Conservation (phyloP, 2,888 invertebrate genomes). For the Eucriotettix oculatus region DNA sequence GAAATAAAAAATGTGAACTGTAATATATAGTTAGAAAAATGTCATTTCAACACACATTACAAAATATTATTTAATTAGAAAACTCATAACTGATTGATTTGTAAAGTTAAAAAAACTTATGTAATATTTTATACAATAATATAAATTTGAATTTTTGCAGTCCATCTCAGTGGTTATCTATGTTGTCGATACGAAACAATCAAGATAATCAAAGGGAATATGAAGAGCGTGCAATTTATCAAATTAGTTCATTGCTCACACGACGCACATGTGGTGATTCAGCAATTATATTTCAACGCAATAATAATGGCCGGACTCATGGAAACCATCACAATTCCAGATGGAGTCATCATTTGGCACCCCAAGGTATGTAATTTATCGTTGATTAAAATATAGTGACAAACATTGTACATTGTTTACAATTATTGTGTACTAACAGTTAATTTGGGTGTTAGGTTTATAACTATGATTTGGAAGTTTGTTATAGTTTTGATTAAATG, state of each 20-base stretch:
- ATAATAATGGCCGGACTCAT: not conserved
- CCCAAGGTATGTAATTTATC: constrained; percentile 16
- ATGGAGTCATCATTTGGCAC: constrained; percentile 15
- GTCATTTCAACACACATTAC: too few relatives aligned
- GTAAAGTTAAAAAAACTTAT: too few relatives aligned
- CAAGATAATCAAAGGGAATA: constrained; percentile 74
- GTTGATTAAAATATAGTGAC: not conserved
- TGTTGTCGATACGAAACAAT: constrained; percentile 64
- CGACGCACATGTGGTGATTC: constrained; percentile 25
- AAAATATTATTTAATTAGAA: too few relatives aligned
- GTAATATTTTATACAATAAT: too few relatives aligned
- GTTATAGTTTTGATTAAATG: too few relatives aligned
- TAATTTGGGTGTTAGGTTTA: too few relatives aligned
- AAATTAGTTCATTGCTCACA: constrained; percentile 45
- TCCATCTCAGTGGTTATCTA: constrained; percentile 46
- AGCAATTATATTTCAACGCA: constrained; percentile 7
- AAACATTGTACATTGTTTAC: too few relatives aligned
- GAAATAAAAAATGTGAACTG: too few relatives aligned
- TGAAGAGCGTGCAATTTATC: constrained; percentile 58
- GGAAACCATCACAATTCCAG: not conserved
- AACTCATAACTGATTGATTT: too few relatives aligned
- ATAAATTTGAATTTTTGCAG: not conserved
- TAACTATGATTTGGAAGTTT: too few relatives aligned
- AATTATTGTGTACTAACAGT: too few relatives aligned
- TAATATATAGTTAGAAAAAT: too few relatives aligned